These are phyloP conservation scores for Bradypodion pumilum DNA, from an alignment of 2,797 vertebrate species.

Conservation along the genomic window DNA sequence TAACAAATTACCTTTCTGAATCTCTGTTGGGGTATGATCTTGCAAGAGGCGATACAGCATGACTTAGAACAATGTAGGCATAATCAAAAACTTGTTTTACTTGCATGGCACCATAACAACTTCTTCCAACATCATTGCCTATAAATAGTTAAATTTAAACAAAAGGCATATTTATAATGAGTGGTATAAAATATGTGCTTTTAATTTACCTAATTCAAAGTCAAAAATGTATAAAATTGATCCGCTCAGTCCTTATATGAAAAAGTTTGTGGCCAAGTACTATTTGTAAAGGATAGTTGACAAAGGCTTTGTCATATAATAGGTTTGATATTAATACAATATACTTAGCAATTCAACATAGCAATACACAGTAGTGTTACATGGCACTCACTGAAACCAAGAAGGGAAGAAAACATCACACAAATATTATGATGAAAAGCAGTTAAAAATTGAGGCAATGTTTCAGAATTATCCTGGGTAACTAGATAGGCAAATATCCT, in stretches of 20 bases:
- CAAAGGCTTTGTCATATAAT: too few species aligned
- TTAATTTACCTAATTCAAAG: too few species aligned
- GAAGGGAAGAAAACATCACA: background rate
- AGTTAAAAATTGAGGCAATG: background rate
- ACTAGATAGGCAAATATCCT: background rate
- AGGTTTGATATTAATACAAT: background rate
- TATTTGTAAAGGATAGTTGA: too few species aligned
- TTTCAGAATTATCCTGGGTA: background rate
- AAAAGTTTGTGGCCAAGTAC: background rate
- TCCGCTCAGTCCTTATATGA: background rate
- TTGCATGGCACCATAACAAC: slow-evolving; percentile 96
- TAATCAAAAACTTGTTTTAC: slow-evolving; percentile 98
- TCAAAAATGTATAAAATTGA: background rate
- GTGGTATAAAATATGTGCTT: too few species aligned
- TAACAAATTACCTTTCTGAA: slow-evolving; percentile 86
- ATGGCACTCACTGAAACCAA: background rate
- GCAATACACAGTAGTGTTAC: background rate
- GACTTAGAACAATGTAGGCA: slow-evolving; percentile 94
- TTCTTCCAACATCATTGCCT: slow-evolving; percentile 97
- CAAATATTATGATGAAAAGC: background rate
- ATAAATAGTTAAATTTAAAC: slow-evolving; percentile 52
- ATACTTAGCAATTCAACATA: background rate
- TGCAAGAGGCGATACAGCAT: slow-evolving; percentile 92
- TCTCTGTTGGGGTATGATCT: slow-evolving; percentile 95
- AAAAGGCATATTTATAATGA: background rate